phyloP scores from a whole-genome alignment of 2,113 vertebrate species.

The Myodes glareolus region DNA sequence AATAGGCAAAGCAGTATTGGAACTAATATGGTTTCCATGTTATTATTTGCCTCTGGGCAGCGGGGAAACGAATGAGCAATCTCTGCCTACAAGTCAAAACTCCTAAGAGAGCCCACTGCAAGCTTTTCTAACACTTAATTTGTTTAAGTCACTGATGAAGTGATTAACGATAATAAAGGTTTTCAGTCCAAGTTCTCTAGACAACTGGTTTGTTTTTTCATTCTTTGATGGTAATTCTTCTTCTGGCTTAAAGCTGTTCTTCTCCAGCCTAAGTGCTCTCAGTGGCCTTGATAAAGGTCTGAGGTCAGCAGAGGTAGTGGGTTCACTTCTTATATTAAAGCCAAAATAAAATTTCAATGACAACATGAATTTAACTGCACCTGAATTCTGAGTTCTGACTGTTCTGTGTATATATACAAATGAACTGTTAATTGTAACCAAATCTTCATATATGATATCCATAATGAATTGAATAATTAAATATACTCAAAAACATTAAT shows the following conservation, averaged over 20 bases:
- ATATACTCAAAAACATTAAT: not conserved
- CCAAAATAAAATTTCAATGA: not conserved
- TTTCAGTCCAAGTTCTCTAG: not conserved
- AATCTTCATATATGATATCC: not conserved
- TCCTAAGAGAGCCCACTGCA: not conserved
- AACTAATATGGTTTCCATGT: no score
- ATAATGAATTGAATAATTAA: constrained; percentile 6
- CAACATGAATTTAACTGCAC: not conserved
- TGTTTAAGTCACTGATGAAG: not conserved
- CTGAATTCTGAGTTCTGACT: constrained; percentile 8
- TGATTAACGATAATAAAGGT: constrained; percentile 8
- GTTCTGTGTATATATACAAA: not conserved
- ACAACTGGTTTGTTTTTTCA: not conserved
- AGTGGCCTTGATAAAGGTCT: not conserved
- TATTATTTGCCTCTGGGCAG: no score
- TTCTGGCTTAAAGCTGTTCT: not conserved
- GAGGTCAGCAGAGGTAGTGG: not conserved
- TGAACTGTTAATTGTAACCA: not conserved
- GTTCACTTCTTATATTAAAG: not conserved
- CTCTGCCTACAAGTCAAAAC: not conserved
- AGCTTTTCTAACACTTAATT: not conserved
- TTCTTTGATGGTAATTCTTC: constrained; percentile 27
- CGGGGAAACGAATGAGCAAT: no score
- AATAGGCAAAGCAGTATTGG: no score
- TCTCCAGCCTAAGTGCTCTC: not conserved